phyloP scores from a whole-genome alignment of 2,888 invertebrate species.

The Coelopa pilipes region DNA sequence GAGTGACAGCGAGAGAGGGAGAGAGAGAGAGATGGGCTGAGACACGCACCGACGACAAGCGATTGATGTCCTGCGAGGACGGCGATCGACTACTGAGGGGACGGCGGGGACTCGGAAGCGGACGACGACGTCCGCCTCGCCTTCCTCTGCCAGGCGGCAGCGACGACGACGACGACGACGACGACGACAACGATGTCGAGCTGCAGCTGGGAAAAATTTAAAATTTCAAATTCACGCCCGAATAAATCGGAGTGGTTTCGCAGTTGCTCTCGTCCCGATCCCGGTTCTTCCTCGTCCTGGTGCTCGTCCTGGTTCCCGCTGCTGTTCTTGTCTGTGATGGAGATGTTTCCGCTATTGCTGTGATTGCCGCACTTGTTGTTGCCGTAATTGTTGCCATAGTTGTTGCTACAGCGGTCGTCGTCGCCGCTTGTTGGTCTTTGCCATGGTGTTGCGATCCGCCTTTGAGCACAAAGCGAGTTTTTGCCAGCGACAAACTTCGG shows the following conservation, averaged over 20 bases:
- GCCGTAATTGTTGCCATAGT: too few species aligned
- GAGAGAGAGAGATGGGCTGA: neutral
- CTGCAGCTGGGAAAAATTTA: constrained; percentile 14
- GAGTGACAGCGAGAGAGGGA: neutral
- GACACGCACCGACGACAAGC: neutral
- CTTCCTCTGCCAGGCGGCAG: neutral
- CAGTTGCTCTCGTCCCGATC: neutral
- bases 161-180: neutral
- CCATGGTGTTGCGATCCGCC: neutral
- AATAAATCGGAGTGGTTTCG: constrained; percentile 10
- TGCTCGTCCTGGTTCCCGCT: too few species aligned
- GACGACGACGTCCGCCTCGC: too few species aligned
- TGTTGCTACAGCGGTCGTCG: too few species aligned
- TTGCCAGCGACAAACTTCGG: neutral
- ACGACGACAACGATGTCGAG: constrained; percentile 1
- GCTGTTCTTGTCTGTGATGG: too few species aligned
- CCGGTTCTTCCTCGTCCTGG: too few species aligned
- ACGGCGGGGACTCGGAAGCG: too few species aligned
- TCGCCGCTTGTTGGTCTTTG: too few species aligned
- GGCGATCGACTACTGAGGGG: too few species aligned
- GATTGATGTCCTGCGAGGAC: too few species aligned
- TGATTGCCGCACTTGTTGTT: too few species aligned
- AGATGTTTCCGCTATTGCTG: too few species aligned
- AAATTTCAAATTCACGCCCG: constrained; percentile 30
- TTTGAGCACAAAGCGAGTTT: constrained; percentile 27